A percentile compares a stretch with the other conserved stretches of the same genome.
Conservation (phyloP, 1,140 invertebrate genomes). For the Scaptomyza hsui region DNA sequence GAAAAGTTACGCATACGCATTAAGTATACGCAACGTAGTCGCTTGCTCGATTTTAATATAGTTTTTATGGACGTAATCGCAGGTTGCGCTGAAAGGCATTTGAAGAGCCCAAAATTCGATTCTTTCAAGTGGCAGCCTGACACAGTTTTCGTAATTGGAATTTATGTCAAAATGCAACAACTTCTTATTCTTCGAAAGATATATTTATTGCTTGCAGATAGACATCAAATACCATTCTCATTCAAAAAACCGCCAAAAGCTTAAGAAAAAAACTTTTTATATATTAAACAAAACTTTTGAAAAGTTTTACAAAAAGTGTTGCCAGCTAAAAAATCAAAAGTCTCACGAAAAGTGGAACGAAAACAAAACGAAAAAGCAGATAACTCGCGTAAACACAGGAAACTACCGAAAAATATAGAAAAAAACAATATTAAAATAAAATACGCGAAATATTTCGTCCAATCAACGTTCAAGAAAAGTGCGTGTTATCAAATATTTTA, state of each 20-base stretch:
- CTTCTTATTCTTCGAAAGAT: neutral
- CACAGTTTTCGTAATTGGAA: conserved; percentile 39
- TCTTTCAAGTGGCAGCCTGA: conserved; percentile 63
- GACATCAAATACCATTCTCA: too few species aligned
- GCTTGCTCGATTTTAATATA: conserved; percentile 42
- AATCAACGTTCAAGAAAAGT: neutral
- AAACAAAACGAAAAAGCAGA: conserved; percentile 67
- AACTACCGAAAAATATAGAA: conserved; percentile 16
- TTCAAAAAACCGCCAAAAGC: conserved; percentile 44
- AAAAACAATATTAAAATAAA: conserved; percentile 50
- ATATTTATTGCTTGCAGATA: too few species aligned
- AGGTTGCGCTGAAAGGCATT: conserved; percentile 61
- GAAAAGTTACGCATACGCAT: conserved; percentile 44
- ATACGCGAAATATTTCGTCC: conserved; percentile 8
- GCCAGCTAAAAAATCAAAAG: conserved; percentile 39
- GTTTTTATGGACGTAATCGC: conserved; percentile 51
- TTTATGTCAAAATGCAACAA: conserved; percentile 45
- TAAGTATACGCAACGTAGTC: conserved; percentile 64
- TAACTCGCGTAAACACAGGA: conserved; percentile 40
- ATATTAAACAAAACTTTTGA: conserved; percentile 21
- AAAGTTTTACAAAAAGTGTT: conserved; percentile 51
- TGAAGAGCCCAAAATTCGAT: conserved; percentile 33
- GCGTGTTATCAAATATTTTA: neutral
- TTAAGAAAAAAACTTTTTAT: conserved; percentile 25
- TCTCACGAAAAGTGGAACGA: conserved; percentile 62